Percentiles rank a stretch among this genome's conserved stretches.
Evolutionary conservation across 1,140 invertebrate genomes (phyloP).

Genomic region (Zaprionus ornatus): DNA sequence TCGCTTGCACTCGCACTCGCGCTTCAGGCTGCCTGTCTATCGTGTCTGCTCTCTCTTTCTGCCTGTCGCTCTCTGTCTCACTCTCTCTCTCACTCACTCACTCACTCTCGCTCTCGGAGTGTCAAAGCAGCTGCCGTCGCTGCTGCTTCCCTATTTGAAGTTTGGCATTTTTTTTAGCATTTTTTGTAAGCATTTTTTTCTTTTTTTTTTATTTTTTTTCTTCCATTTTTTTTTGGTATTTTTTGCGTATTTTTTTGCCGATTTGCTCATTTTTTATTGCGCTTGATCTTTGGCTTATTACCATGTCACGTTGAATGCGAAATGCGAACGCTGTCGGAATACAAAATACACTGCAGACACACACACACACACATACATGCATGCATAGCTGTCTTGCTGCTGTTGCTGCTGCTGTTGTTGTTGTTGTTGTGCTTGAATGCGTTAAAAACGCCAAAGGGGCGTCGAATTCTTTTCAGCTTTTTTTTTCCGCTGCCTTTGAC

Average conservation of each 20-base stretch:
- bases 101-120: slow-evolving; percentile 37
- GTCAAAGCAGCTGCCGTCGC: slow-evolving; percentile 36
- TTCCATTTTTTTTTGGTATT: slow-evolving; percentile 2
- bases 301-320: slow-evolving; percentile 76
- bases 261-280: slow-evolving; percentile 61
- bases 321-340: slow-evolving; percentile 70
- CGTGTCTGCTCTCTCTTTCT: slow-evolving; percentile 5
- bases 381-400: slow-evolving; percentile 4
- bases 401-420: slow-evolving; percentile 17
- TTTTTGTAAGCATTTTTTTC: slow-evolving; percentile 25
- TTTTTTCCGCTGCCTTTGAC: slow-evolving; percentile 38
- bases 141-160: slow-evolving; percentile 34
- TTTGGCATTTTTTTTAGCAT: slow-evolving; percentile 25
- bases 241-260: slow-evolving; percentile 22
- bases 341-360: slow-evolving; percentile 46
- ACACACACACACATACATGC: slow-evolving; percentile 9
- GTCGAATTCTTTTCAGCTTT: slow-evolving; percentile 45
- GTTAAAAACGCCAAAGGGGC: slow-evolving; percentile 77
- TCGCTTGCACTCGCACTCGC: neutral
- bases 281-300: slow-evolving; percentile 82
- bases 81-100: slow-evolving; percentile 24
- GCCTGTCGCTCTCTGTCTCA: neutral
- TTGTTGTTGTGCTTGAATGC: slow-evolving; percentile 50
- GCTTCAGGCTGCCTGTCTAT: neutral
- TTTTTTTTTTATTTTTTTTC: slow-evolving; percentile 43